Evolutionary conservation across 2,888 invertebrate species (phyloP).

Genomic region (Empis stercorea): DNA sequence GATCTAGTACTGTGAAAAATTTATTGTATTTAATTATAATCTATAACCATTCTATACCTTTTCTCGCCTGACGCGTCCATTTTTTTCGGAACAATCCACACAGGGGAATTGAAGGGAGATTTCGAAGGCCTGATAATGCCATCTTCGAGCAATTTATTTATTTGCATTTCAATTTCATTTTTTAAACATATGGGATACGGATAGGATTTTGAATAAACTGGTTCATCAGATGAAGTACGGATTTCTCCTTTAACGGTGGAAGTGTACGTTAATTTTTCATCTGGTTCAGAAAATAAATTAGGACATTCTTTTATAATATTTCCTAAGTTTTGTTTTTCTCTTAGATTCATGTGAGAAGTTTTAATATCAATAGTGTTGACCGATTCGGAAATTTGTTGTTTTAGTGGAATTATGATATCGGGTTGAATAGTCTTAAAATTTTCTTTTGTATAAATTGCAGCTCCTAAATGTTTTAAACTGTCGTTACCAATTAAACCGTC

Average conservation of each 20-base stretch:
- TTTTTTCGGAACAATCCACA: conserved; percentile 7
- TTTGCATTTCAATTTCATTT: not conserved
- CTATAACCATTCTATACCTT: conserved; percentile 6
- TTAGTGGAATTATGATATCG: not conserved
- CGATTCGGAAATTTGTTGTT: conserved; percentile 6
- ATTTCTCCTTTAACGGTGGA: conserved; percentile 2
- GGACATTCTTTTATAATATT: not conserved
- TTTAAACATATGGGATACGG: not conserved
- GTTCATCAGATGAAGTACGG: not conserved
- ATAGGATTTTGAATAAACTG: not conserved
- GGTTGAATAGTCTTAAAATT: not conserved
- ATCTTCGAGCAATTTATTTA: not conserved
- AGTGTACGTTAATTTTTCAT: conserved; percentile 1
- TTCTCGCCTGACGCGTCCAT: conserved; percentile 5
- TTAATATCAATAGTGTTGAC: conserved; percentile 5
- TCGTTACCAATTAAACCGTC: not conserved
- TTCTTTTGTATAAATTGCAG: not conserved
- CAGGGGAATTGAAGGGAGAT: conserved; percentile 1
- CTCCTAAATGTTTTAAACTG: not conserved
- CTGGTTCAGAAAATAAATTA: not conserved
- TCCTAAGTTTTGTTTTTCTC: conserved; percentile 3
- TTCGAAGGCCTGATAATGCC: not conserved
- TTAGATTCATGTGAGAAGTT: conserved; percentile 3
- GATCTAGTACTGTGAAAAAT: not conserved
- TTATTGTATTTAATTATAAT: conserved; percentile 1